Evolutionary conservation across 2,113 vertebrate species (phyloP), one percentile per base, ranked within the genome.

Genomic region (Hippocampus abdominalis): DNA sequence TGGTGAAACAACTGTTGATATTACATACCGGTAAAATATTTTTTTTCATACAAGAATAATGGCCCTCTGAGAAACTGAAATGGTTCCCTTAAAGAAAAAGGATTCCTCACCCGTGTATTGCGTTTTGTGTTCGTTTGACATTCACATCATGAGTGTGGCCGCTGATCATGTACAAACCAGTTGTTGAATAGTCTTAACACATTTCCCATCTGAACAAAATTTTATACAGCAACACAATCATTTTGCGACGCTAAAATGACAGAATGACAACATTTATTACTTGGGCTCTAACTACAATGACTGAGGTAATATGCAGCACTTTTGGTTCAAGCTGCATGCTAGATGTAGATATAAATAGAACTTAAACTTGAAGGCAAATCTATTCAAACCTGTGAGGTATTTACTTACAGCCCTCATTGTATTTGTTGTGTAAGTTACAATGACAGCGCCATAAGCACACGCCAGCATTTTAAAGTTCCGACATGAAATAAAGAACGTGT

Each of bases 141-240:
- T 53, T 68, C 59, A 68, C 46, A 20, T 49, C 46, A 49, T 2
- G 12, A 72, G 72, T 71, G 48, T 70, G 70, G 77, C 71, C 78
- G 77, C 42, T n/a, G 59, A 60, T 72, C 70, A 66, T 29, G 32
- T 36, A 0, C 32, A 36, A 36, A 36, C 32, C 32, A 36, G 32
- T 71, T 73, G 75, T 70, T 73, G 71, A 84, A 73, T 73, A 69
- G 70, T 79, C 77, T 74, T 59, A 53, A 78, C 69, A 61, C 82
- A 75, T 76, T 64, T 64, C 66, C 59, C 68, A 54, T 64, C 65
- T 49, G 12, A 66, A 71, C 53, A 63, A 64, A 36, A 40, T 84
- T 86, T 86, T 81, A 67, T 86, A 86, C 74, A 23, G 48, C 68
- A 75, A 74, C 68, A 64, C 80, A 76, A 79, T 77, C 79, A 82